Evolutionary conservation across 2,113 vertebrate species (phyloP).

Genomic region (Chloropsis cyanopogon): DNA sequence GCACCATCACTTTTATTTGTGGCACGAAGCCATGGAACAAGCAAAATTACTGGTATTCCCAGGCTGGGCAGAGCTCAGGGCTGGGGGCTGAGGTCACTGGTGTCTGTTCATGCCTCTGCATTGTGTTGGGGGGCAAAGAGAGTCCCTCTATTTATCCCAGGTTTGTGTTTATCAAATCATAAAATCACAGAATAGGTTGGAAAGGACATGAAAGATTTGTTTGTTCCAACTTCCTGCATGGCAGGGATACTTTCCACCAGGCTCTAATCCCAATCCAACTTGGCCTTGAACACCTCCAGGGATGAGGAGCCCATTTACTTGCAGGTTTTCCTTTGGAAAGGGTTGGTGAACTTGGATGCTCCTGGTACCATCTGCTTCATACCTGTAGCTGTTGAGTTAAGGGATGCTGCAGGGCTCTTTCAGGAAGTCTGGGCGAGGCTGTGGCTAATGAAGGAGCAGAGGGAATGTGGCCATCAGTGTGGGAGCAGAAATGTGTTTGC

Average conservation of each 20-base stretch:
- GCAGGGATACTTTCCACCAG: neutral
- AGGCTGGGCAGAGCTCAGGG: neutral
- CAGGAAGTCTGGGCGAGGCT: neutral
- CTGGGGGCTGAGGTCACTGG: neutral
- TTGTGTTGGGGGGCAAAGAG: neutral
- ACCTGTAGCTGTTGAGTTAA: fast-evolving
- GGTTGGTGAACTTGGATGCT: fast-evolving
- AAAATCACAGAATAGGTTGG: neutral
- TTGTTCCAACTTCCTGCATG: neutral
- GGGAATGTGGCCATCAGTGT: fast-evolving
- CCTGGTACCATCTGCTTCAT: neutral
- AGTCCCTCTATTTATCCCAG: fast-evolving
- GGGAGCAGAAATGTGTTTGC: neutral
- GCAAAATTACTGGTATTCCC: neutral
- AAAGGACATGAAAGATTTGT: neutral
- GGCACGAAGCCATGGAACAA: neutral
- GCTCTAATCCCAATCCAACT: neutral
- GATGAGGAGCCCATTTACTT: neutral
- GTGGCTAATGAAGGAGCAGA: neutral
- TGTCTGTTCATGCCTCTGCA: neutral
- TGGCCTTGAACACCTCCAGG: neutral
- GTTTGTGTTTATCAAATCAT: neutral
- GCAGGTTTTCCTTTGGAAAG: neutral
- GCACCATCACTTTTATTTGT: neutral
- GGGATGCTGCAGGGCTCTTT: neutral